These are phyloP conservation scores for Dipus sagitta DNA, from an alignment of 2,797 vertebrate species.

Conservation along the genomic window DNA sequence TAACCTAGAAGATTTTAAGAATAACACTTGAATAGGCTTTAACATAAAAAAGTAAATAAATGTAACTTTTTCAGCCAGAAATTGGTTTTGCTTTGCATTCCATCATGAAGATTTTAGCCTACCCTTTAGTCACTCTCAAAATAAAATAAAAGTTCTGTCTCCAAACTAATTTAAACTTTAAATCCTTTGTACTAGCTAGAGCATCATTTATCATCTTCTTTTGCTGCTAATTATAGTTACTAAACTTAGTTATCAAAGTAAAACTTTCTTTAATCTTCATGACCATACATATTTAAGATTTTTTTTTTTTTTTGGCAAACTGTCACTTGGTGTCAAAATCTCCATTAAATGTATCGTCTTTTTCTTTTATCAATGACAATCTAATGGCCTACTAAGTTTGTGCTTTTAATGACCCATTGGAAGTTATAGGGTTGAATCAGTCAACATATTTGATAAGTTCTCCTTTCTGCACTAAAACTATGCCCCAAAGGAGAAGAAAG, in stretches of 20 bases:
- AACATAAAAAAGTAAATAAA: not conserved
- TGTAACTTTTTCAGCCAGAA: not conserved
- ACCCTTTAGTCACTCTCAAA: conserved; percentile 36
- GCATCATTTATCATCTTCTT: conserved; percentile 43
- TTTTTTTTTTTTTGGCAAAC: conserved; percentile 34
- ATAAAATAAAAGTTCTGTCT: conserved; percentile 60
- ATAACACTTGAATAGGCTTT: not conserved
- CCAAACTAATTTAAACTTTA: conserved; percentile 65
- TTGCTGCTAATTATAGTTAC: conserved; percentile 53
- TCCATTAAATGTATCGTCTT: conserved; percentile 37
- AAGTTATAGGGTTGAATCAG: conserved; percentile 32
- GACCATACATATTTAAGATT: conserved; percentile 40
- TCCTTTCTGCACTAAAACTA: not conserved
- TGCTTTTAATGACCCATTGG: conserved; percentile 47
- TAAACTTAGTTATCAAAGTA: conserved; percentile 67
- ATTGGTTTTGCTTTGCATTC: conserved; percentile 21
- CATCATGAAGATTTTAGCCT: conserved; percentile 25
- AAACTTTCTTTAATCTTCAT: conserved; percentile 68
- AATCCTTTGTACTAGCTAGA: conserved; percentile 42
- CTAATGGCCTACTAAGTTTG: conserved; percentile 37
- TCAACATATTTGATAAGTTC: conserved; percentile 15
- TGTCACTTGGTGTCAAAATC: conserved; percentile 68
- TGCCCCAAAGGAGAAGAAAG: not conserved
- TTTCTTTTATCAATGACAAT: conserved; percentile 56
- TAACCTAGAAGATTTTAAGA: not conserved